Evolutionary conservation across 1,140 invertebrate genomes (phyloP).

Genomic region (Teleopsis dalmanni): DNA sequence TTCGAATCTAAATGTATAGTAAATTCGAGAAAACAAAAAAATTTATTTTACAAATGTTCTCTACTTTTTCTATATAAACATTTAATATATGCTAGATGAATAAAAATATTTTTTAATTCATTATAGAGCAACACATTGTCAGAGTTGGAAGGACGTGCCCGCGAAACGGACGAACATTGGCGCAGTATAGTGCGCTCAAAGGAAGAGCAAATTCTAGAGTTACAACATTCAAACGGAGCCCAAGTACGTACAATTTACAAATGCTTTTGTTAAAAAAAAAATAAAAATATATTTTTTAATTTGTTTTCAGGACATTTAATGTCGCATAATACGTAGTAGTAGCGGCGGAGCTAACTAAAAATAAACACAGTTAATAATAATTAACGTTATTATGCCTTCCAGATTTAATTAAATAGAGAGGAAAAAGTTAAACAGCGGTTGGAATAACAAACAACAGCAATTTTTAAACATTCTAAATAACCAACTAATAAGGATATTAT

Average conservation of each 20-base stretch:
- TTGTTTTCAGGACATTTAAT: conserved; percentile 39
- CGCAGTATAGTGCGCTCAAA: conserved; percentile 36
- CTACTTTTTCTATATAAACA: no score
- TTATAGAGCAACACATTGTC: conserved; percentile 34
- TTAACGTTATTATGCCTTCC: conserved; percentile 8
- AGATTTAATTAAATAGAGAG: neutral
- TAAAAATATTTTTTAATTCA: conserved; percentile 1
- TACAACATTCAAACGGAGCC: conserved; percentile 41
- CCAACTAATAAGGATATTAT: no score
- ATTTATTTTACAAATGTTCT: no score
- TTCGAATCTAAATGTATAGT: no score
- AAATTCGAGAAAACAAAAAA: no score
- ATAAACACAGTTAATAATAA: neutral
- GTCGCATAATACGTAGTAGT: conserved; percentile 21
- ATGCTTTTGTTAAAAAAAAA: neutral
- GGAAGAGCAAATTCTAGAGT: conserved; percentile 32
- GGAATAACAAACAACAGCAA: conserved; percentile 2
- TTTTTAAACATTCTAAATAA: no score
- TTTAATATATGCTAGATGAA: no score
- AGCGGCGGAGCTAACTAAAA: no score
- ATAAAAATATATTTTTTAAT: neutral
- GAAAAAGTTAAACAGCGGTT: conserved; percentile 4
- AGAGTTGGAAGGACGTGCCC: conserved; percentile 34
- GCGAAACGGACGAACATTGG: conserved; percentile 41
- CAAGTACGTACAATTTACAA: conserved; percentile 18